A percentile compares a stretch with the other conserved stretches of the same genome.
Evolutionary conservation across 2,113 vertebrate species (phyloP).

Genomic region (Climacteris rufus): DNA sequence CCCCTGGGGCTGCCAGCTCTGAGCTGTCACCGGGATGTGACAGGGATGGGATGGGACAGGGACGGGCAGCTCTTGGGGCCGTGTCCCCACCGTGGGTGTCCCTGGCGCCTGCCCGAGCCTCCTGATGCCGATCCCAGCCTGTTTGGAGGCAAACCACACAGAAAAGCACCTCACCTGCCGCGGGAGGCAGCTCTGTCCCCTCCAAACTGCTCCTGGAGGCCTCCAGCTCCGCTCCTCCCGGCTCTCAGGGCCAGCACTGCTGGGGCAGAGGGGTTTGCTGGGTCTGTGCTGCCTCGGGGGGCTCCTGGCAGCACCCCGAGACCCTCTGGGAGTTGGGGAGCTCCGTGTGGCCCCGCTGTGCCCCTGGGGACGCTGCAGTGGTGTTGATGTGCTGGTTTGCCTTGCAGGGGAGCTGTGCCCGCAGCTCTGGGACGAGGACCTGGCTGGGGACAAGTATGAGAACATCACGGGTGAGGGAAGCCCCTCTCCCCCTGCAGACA

Average conservation of each 20-base stretch:
- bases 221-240: background rate
- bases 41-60: rapidly evolving
- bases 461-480: conserved; percentile 68
- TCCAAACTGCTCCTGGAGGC: background rate
- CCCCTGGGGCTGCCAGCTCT: background rate
- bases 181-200: background rate
- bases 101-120: rapidly evolving
- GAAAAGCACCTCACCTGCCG: background rate
- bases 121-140: background rate
- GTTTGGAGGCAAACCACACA: background rate
- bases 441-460: conserved; percentile 54
- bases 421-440: conserved; percentile 64
- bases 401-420: conserved; percentile 67
- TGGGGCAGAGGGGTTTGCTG: background rate
- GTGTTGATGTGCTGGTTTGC: background rate
- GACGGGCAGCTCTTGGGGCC: background rate
- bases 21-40: background rate
- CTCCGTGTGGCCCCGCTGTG: rapidly evolving
- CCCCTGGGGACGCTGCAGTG: rapidly evolving
- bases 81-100: background rate
- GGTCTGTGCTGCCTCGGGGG: rapidly evolving
- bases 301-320: background rate
- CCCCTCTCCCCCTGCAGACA: rapidly evolving
- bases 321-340: background rate
- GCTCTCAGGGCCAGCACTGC: background rate